These are phyloP conservation scores for Hofmannophila pseudospretella DNA, from an alignment of 2,888 invertebrate genomes.

Conservation along the genomic window DNA sequence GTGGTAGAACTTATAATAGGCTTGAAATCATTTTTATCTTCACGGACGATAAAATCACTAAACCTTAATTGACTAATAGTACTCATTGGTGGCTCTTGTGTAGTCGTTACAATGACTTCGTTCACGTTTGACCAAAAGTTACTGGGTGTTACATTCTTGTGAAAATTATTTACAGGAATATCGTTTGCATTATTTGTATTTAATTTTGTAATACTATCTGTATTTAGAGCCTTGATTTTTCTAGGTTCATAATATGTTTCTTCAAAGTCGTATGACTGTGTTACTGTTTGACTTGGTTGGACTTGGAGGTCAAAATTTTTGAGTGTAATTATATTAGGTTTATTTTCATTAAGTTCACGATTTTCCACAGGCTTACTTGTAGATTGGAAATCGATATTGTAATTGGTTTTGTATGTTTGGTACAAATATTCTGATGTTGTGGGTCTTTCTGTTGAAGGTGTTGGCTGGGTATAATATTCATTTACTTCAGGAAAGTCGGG, in stretches of 20 bases:
- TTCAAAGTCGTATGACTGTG: constrained; percentile 51
- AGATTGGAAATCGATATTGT: constrained; percentile 2
- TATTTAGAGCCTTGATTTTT: constrained; percentile 25
- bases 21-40: constrained; percentile 35
- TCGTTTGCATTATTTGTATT: constrained; percentile 17
- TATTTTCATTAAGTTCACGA: constrained; percentile 15
- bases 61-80: constrained; percentile 24
- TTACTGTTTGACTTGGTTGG: constrained; percentile 39
- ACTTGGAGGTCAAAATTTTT: constrained; percentile 37
- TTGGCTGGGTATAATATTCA: constrained; percentile 13
- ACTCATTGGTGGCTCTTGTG: constrained; percentile 23
- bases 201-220: constrained; percentile 15
- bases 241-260: constrained; percentile 37
- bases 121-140: constrained; percentile 22
- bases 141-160: constrained; percentile 19
- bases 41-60: constrained; percentile 29
- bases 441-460: constrained; percentile 13
- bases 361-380: constrained; percentile 5
- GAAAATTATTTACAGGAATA: constrained; percentile 16
- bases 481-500: constrained; percentile 11
- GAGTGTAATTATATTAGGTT: constrained; percentile 41
- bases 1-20: constrained; percentile 25
- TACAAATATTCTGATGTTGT: constrained; percentile 10
- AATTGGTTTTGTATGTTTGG: constrained; percentile 8
- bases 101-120: constrained; percentile 22